Percentiles rank a stretch among this genome's conserved stretches.
These are phyloP conservation scores for Pachyramphus minor DNA, from an alignment of 2,113 vertebrate genomes.

Conservation along the genomic window DNA sequence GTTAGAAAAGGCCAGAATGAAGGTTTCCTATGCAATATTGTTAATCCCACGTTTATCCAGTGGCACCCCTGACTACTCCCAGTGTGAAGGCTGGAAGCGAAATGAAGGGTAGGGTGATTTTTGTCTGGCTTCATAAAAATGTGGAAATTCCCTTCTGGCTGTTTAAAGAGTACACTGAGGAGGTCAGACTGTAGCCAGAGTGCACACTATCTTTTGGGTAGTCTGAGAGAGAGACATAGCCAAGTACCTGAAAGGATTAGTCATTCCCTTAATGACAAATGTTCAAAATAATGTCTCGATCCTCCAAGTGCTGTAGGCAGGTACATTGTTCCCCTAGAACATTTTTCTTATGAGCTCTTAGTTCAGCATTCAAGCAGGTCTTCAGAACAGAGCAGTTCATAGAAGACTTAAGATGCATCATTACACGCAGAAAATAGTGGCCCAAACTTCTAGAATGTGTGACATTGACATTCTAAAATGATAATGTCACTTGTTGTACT, in stretches of 20 bases:
- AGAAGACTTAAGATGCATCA: neutral
- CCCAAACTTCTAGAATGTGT: neutral
- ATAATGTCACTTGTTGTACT: neutral
- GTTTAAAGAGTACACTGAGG: neutral
- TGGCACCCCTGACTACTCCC: neutral
- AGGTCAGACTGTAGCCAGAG: neutral
- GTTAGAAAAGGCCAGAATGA: neutral
- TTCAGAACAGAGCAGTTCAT: neutral
- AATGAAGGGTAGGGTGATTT: neutral
- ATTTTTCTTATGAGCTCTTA: neutral
- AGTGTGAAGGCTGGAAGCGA: neutral
- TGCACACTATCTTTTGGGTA: neutral
- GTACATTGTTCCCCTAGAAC: neutral
- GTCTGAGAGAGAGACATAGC: neutral
- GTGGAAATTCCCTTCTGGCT: neutral
- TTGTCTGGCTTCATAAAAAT: neutral
- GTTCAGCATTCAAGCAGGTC: neutral
- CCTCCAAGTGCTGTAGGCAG: neutral
- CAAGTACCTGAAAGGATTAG: neutral
- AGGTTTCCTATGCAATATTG: neutral
- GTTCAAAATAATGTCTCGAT: neutral
- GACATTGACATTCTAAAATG: neutral
- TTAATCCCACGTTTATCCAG: neutral
- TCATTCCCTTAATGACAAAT: neutral
- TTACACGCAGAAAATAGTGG: neutral